These are phyloP conservation scores for Cephalopterus ornatus DNA, from an alignment of 2,113 vertebrate species.

Conservation along the genomic window DNA sequence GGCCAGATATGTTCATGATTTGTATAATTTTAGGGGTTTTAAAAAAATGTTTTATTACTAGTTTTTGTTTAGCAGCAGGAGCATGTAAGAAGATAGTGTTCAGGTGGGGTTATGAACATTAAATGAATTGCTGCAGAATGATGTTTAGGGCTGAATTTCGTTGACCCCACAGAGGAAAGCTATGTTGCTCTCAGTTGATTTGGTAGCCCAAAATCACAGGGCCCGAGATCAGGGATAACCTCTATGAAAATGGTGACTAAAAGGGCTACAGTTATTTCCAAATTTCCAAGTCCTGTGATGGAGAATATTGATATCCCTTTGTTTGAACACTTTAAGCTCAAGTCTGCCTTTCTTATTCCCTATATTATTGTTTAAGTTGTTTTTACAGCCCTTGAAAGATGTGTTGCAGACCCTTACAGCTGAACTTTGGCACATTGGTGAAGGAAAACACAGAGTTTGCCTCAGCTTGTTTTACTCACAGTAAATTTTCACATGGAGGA, in stretches of 20 bases:
- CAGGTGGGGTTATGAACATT: background rate
- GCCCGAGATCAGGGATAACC: background rate
- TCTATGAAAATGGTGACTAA: background rate
- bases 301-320: background rate
- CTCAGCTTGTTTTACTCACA: slow-evolving; percentile 21
- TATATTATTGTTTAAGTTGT: background rate
- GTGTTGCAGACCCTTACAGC: background rate
- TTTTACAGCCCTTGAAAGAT: background rate
- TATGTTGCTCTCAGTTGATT: background rate
- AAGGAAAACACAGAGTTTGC: background rate
- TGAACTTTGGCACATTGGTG: background rate
- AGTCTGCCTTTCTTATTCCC: background rate
- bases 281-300: background rate
- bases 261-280: background rate
- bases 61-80: background rate
- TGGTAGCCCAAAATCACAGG: too few species aligned
- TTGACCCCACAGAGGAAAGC: background rate
- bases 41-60: background rate
- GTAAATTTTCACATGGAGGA: background rate
- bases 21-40: too few species aligned
- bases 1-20: background rate
- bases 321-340: background rate
- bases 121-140: background rate
- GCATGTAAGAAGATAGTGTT: background rate
- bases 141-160: background rate